These are phyloP conservation scores for Adelognathus sp. DNA, from an alignment of 2,888 invertebrate genomes.

Conservation along the genomic window DNA sequence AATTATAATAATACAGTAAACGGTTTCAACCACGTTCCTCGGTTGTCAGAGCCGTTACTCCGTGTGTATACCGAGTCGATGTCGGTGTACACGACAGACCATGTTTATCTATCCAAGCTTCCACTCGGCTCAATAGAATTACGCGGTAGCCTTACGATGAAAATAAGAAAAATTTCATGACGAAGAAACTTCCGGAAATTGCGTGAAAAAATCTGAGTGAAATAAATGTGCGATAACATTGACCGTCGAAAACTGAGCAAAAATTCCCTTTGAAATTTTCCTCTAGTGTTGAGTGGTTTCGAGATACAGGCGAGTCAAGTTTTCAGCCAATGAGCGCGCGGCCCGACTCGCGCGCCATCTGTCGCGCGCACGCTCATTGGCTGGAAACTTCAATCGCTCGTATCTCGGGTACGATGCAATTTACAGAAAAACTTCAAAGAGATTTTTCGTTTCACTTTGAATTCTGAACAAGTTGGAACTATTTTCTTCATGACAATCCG, in stretches of 20 bases:
- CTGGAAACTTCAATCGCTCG: neutral
- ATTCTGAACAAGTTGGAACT: neutral
- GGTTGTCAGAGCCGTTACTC: slow-evolving; percentile 49
- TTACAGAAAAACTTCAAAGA: neutral
- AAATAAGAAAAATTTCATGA: neutral
- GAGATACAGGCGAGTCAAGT: neutral
- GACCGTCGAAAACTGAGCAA: neutral
- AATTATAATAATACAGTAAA: slow-evolving; percentile 41
- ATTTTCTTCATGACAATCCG: neutral
- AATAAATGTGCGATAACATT: neutral
- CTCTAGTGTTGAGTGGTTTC: neutral
- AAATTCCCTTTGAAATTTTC: neutral
- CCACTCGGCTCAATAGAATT: neutral
- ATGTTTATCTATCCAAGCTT: neutral
- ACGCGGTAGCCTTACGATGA: neutral
- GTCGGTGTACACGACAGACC: neutral
- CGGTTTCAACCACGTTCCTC: slow-evolving; percentile 33
- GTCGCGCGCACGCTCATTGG: neutral
- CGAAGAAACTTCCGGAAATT: too few relatives aligned
- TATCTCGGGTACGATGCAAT: neutral
- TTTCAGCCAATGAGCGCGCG: neutral
- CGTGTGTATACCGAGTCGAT: neutral
- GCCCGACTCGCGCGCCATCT: neutral
- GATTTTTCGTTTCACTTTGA: neutral
- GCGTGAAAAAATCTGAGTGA: neutral